phyloP scores from a whole-genome alignment of 2,888 invertebrate genomes.

The Coecobrya sp. region DNA sequence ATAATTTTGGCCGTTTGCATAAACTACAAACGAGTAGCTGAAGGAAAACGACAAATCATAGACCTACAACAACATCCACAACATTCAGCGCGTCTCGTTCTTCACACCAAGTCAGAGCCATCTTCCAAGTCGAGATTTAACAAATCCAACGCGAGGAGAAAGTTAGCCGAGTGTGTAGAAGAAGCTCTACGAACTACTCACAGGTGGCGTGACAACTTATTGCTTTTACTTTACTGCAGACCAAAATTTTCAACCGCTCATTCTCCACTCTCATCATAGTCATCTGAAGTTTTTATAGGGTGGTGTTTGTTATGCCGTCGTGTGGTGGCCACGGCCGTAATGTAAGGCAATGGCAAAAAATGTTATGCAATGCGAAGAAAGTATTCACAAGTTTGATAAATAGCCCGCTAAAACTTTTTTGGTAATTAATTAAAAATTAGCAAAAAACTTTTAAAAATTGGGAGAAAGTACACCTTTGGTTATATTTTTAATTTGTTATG shows the following conservation, averaged over 20 bases:
- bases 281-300: too few species aligned
- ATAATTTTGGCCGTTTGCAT: too few species aligned
- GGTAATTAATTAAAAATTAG: slow-evolving; percentile 6
- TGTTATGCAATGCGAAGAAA: neutral
- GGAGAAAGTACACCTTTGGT: neutral
- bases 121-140: neutral
- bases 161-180: too few species aligned
- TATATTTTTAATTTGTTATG: neutral
- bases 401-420: neutral
- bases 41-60: too few species aligned
- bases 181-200: neutral
- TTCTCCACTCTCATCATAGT: too few species aligned
- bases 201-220: neutral
- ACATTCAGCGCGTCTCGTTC: slow-evolving; percentile 1
- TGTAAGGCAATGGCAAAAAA: too few species aligned
- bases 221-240: neutral
- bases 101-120: neutral
- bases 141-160: too few species aligned
- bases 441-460: neutral
- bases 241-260: too few species aligned
- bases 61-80: too few species aligned
- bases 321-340: too few species aligned
- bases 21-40: too few species aligned
- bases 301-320: too few species aligned
- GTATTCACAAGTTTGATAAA: neutral